Base-by-base conservation (phyloP, 2,797 vertebrate genomes). In the Scleropages formosus region DNA sequence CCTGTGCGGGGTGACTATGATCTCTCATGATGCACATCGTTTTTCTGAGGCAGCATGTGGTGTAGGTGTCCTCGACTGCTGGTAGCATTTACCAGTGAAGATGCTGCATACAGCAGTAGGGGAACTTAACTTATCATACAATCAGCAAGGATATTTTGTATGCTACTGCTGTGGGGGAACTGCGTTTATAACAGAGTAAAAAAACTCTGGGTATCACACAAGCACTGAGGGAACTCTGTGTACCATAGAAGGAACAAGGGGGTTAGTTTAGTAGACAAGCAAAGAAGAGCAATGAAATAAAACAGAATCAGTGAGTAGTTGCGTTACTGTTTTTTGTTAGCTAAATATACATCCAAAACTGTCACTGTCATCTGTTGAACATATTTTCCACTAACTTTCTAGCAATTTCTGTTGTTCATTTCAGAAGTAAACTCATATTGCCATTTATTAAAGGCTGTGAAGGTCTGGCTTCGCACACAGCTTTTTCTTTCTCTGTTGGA, bases 371-470 rank as follows among this genome's bases (percentile, higher is more conserved):
- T 59, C 26, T 59, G 56, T 31, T 56, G 26, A 59, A 27, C 73
- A 53, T 65, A 64, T 49, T 65, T 74, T 53, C 62, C 61, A 27
- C 62, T 74, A 13, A 46, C 47, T 18, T 53, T 65, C 73, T 12
- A 20, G 27, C 46, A 65, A 49, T 20, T 22, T 70, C 49, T 76
- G 67, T 61, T 49, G 56, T n/a, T 13, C 16, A 53, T 60, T 76
- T 60, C 4, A 67, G 47, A 47, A 26, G 74, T 59, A 13, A 73
- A 78, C 76, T 47, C 73, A 58, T 81, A 78, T 72, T 51, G 59
- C 44, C 77, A 66, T 80, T 85, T 80, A 80, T 79, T 77, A 61
- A 39, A 26, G 80, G 74, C 68, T 78, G 27, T 79, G 79, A 84
- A 85, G 77, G 31, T 24, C 77, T 71, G 60, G 72, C 76, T 56